Conservation (phyloP, 2,888 invertebrate genomes). For the Andrena flavipes region DNA sequence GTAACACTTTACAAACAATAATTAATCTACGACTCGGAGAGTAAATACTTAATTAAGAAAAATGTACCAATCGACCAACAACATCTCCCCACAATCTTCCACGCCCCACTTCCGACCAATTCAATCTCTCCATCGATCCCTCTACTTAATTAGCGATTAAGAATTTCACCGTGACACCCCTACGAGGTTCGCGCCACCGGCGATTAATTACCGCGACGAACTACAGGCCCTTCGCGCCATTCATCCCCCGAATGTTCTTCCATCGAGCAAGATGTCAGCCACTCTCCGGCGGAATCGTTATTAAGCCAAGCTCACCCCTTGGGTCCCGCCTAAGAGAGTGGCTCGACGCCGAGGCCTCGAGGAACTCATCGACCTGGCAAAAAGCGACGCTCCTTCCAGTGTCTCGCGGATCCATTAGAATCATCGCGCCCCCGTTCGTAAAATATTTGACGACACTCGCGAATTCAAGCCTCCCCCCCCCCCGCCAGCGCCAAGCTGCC, state of each 20-base stretch:
- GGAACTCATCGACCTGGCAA: background rate
- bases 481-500: background rate
- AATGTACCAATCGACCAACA: no score
- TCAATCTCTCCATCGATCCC: background rate
- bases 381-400: background rate
- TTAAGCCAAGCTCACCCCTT: conserved; percentile 7
- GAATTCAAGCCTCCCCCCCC: conserved; percentile 5
- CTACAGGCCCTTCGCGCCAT: background rate
- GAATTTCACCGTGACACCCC: conserved; percentile 22
- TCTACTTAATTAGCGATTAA: conserved; percentile 32
- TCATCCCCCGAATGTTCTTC: conserved; percentile 8
- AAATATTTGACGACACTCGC: conserved; percentile 27
- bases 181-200: background rate
- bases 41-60: no score
- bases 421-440: conserved; percentile 1
- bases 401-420: conserved; percentile 23
- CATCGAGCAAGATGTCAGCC: conserved; percentile 3
- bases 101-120: background rate
- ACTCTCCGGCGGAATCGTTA: conserved; percentile 11
- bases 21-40: no score
- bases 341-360: background rate
- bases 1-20: no score
- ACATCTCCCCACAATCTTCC: background rate
- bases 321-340: background rate
- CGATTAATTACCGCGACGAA: conserved; percentile 31